Base-by-base conservation (phyloP, 2,888 invertebrate species). In the Spilosoma lubricipeda region DNA sequence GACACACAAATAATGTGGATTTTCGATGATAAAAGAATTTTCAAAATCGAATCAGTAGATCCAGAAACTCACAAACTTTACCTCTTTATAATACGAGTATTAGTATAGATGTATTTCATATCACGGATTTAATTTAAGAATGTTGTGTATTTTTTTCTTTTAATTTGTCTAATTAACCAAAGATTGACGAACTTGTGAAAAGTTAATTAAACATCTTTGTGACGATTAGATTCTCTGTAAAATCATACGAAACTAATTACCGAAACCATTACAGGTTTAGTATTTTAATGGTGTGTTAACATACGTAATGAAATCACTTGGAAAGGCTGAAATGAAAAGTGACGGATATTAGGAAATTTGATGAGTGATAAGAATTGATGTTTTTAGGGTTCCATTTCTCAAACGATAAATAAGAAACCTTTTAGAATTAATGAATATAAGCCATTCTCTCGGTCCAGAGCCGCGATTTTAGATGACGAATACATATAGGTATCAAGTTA, bases 151-250 rank as follows among this genome's bases (percentile, higher is more conserved):
- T 72, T n/a, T 66, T 63, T 63, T 23, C 20, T 70, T 76, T 74
- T 78, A 75, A 83, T 77, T 77, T 66, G 73, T 74, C 56, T 73
- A 77, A 77, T 72, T 79, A 77, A 77, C 75, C 79, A 63, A 42
- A 67, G 48, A 59, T 39, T 45, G 15, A 20, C 64, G 65, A 18
- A 72, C 67, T 73, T 48, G 70, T 64, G 39, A 67, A 67, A 30
- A 77, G 76, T 80, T 82, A 82, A 85, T 85, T 79, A 85, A 82
- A 77, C 73, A 71, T 79, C 71, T 75, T 77, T 63, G 77, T 64
- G 63, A 72, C 79, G 70, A 82, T 80, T 81, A 77, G 73, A 48
- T 48, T 48, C 20, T 48, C 67, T 48, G 67, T 42, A 68, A 20
- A 78, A 77, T 79, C 75, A 80, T 71, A 80, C 72, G 79, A 70